Evolutionary conservation across 1,140 invertebrate genomes (phyloP).

Genomic region (Drosophila navojoa): DNA sequence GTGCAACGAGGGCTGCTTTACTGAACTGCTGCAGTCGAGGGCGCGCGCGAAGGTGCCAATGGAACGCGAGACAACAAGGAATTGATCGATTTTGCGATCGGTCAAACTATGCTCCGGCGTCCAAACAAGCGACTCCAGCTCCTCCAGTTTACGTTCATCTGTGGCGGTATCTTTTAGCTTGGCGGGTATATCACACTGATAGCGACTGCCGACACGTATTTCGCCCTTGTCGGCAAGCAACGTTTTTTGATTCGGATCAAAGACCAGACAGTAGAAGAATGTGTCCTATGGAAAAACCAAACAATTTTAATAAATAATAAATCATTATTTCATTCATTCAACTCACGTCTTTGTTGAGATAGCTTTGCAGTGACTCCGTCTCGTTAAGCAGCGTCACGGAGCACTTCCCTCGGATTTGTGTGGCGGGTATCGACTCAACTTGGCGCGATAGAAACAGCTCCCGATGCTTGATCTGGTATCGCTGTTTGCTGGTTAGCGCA

Average conservation of each 20-base stretch:
- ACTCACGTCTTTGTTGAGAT: conserved; percentile 97
- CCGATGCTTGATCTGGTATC: conserved; percentile 98
- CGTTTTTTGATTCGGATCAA: conserved; percentile 99
- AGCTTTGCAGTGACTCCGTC: conserved; percentile 97
- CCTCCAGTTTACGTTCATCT: conserved; percentile 90
- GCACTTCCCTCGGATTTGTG: conserved; percentile 99
- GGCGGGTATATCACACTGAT: conserved; percentile 95
- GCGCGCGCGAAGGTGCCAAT: conserved; percentile 99
- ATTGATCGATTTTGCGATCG: conserved; percentile 99
- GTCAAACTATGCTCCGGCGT: conserved; percentile 94
- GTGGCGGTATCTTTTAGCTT: conserved; percentile 90
- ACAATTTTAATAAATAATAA: no score
- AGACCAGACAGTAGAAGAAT: conserved; percentile 99
- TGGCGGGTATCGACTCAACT: conserved; percentile 98
- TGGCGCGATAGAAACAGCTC: conserved; percentile 99
- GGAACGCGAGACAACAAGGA: conserved; percentile 97
- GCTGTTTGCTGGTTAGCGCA: conserved; percentile 88
- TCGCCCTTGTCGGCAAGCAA: conserved; percentile 99
- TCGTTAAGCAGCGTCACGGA: conserved; percentile 99
- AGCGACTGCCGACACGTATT: conserved; percentile 94
- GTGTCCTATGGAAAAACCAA: conserved; percentile 91
- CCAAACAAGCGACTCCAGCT: conserved; percentile 97
- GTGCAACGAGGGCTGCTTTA: conserved; percentile 98
- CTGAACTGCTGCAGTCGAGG: conserved; percentile 98
- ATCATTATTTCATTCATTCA: no score